Evolutionary conservation across 2,888 invertebrate species (phyloP).

Genomic region (Cephus pygmeus): DNA sequence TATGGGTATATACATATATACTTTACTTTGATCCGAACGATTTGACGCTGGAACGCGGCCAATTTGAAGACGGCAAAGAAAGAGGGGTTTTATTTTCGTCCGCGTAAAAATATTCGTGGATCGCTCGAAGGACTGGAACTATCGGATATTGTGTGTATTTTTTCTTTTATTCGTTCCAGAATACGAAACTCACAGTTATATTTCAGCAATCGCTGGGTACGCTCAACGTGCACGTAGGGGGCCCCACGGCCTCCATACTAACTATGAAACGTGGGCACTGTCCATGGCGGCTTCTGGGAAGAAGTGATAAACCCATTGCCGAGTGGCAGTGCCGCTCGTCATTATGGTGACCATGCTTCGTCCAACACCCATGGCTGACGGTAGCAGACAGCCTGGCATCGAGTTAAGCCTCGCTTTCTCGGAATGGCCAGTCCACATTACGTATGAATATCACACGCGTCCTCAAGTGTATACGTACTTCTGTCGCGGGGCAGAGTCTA

Average conservation of each 20-base stretch:
- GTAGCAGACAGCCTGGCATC: conserved; percentile 63
- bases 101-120: conserved; percentile 32
- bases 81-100: conserved; percentile 26
- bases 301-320: conserved; percentile 43
- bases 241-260: background rate
- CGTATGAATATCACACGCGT: conserved; percentile 45
- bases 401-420: conserved; percentile 48
- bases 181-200: background rate
- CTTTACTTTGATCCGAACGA: conserved; percentile 27
- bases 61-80: conserved; percentile 18
- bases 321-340: conserved; percentile 40
- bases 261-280: background rate
- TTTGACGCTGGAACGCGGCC: conserved; percentile 29
- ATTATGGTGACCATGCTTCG: conserved; percentile 40
- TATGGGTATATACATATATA: background rate
- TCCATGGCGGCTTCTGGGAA: conserved; percentile 33
- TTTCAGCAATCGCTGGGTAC: background rate
- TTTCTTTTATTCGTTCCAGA: background rate
- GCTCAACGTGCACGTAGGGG: background rate
- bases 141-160: background rate
- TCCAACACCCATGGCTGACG: conserved; percentile 35
- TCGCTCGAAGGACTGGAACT: background rate
- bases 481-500: background rate
- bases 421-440: conserved; percentile 38
- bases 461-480: conserved; percentile 23